Evolutionary conservation across 1,140 invertebrate genomes (phyloP).

Genomic region (Rhysida immarginata): DNA sequence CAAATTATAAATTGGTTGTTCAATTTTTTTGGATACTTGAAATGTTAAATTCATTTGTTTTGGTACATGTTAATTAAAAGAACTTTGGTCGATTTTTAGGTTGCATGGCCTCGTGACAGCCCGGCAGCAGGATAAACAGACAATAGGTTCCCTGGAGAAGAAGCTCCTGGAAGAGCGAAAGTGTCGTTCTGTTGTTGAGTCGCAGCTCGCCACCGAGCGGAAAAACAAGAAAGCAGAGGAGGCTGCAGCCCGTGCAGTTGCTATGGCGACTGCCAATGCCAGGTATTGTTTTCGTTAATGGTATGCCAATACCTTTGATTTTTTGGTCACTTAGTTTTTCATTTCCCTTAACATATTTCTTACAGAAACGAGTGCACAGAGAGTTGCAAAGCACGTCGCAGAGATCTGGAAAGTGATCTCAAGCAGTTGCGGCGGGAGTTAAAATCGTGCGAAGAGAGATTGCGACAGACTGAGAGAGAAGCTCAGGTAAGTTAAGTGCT

Average conservation of each 20-base stretch:
- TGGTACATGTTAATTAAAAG: too few species aligned
- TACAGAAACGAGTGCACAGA: constrained; percentile 52
- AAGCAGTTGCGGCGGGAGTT: constrained; percentile 54
- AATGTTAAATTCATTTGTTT: too few species aligned
- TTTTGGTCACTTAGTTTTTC: neutral
- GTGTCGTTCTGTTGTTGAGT: constrained; percentile 50
- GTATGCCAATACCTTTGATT: neutral
- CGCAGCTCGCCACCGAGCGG: constrained; percentile 57
- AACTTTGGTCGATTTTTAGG: too few species aligned
- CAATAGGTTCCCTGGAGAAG: constrained; percentile 55
- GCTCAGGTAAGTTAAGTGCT: constrained; percentile 35
- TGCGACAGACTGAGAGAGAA: constrained; percentile 37
- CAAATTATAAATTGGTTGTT: neutral
- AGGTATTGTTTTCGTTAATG: too few species aligned
- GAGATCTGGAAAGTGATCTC: constrained; percentile 61
- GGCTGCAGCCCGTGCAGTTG: constrained; percentile 36
- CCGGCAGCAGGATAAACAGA: constrained; percentile 60
- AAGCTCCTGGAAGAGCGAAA: constrained; percentile 69
- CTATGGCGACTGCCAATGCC: constrained; percentile 28
- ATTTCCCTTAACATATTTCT: constrained; percentile 3
- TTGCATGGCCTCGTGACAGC: constrained; percentile 51
- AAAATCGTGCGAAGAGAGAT: constrained; percentile 56
- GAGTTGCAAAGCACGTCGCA: constrained; percentile 50
- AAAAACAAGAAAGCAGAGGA: constrained; percentile 51
- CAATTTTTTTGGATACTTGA: too few species aligned